Conservation (phyloP, 2,888 invertebrate species). For the Gisinianus flammeolus region DNA sequence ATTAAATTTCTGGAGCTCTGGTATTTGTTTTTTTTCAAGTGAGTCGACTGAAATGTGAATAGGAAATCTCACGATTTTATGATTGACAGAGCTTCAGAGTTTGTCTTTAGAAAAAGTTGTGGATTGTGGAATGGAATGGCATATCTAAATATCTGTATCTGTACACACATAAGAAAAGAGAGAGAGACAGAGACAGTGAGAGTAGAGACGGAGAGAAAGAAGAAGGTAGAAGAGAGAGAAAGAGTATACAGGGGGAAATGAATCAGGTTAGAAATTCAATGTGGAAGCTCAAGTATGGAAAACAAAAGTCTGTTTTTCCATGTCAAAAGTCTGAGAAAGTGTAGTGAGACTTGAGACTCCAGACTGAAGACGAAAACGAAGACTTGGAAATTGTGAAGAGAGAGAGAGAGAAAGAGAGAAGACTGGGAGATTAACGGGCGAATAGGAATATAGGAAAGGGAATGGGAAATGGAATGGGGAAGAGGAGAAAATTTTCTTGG, state of each 20-base stretch:
- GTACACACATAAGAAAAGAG: neutral
- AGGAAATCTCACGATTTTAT: too few species aligned
- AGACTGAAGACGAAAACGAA: neutral
- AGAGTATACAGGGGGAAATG: neutral
- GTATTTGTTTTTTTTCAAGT: too few species aligned
- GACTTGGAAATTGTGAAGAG: neutral
- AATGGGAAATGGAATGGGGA: neutral
- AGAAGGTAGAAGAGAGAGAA: neutral
- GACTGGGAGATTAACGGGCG: neutral
- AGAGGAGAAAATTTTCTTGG: conserved; percentile 47
- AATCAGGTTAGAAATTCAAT: conserved; percentile 32
- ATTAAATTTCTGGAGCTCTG: too few species aligned
- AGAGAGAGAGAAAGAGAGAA: neutral
- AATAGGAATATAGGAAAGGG: neutral
- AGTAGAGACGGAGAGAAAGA: neutral
- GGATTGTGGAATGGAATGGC: too few species aligned
- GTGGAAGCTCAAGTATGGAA: conserved; percentile 29
- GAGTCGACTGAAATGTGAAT: too few species aligned
- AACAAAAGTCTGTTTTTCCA: conserved; percentile 43
- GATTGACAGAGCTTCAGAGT: too few species aligned
- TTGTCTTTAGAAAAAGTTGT: too few species aligned
- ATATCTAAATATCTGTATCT: neutral
- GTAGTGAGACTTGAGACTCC: neutral
- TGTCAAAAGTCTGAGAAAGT: conserved; percentile 6
- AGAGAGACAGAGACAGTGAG: neutral